Evolutionary conservation across 2,888 invertebrate genomes (phyloP).

Genomic region (Amiota minor): DNA sequence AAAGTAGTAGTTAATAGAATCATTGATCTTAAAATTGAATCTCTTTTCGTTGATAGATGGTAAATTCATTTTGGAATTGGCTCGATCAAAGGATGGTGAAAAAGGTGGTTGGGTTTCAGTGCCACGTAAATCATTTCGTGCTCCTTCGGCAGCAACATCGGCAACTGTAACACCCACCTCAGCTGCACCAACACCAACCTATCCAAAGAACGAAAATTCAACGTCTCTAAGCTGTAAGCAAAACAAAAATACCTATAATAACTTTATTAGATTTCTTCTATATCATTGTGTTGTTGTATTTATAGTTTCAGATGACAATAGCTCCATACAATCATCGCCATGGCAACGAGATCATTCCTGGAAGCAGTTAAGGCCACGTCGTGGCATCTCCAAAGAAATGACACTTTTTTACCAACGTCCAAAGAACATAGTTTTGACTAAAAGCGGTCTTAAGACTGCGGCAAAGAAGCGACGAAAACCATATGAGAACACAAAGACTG

Average conservation of each 20-base stretch:
- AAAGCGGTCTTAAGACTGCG: slow-evolving; percentile 61
- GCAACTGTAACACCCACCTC: slow-evolving; percentile 76
- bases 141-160: slow-evolving; percentile 80
- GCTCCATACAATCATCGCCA: slow-evolving; percentile 91
- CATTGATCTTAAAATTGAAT: neutral
- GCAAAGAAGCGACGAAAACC: slow-evolving; percentile 80
- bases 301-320: slow-evolving; percentile 89
- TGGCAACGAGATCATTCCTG: slow-evolving; percentile 93
- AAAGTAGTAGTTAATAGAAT: neutral
- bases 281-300: slow-evolving; percentile 50
- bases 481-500: slow-evolving; percentile 73
- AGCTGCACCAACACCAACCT: slow-evolving; percentile 67
- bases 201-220: slow-evolving; percentile 81
- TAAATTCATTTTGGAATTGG: slow-evolving; percentile 90
- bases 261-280: neutral
- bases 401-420: slow-evolving; percentile 76
- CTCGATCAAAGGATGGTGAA: slow-evolving; percentile 84
- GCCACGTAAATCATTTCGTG: slow-evolving; percentile 90
- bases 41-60: slow-evolving; percentile 79
- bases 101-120: slow-evolving; percentile 91
- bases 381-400: slow-evolving; percentile 83
- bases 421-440: slow-evolving; percentile 59
- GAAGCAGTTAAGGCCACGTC: slow-evolving; percentile 86
- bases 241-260: neutral
- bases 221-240: slow-evolving; percentile 85